phyloP scores from a whole-genome alignment of 2,797 vertebrate genomes.

The Lateolabrax maculatus region DNA sequence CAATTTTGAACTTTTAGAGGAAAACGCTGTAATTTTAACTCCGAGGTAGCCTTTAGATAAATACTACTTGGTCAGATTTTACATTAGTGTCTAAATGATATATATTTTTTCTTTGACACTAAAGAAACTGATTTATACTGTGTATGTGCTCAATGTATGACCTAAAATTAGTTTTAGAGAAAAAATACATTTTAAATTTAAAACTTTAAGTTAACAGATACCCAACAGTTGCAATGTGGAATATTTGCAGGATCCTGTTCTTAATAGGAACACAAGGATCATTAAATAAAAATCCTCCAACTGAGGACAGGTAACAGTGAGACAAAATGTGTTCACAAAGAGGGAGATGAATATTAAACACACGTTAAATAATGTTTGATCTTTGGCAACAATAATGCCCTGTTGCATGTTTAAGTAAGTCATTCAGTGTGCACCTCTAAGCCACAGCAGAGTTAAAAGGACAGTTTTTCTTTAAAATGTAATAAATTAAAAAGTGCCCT shows the following conservation, averaged over 20 bases:
- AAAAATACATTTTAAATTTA: not conserved
- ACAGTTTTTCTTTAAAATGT: not conserved
- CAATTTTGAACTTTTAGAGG: not conserved
- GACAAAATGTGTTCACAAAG: not conserved
- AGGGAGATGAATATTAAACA: not conserved
- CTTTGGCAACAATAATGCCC: not conserved
- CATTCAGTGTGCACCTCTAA: too few species aligned
- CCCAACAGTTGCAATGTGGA: not conserved
- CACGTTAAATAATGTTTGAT: not conserved
- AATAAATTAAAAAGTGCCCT: not conserved
- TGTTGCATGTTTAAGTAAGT: too few species aligned
- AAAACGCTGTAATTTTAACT: not conserved
- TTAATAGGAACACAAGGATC: not conserved
- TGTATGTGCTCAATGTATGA: not conserved
- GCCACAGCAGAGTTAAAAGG: not conserved
- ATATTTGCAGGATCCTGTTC: not conserved
- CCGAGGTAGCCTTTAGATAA: not conserved
- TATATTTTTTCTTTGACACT: not conserved
- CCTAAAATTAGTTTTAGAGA: not conserved
- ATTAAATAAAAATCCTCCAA: not conserved
- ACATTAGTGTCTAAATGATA: not conserved
- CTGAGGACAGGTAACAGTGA: not conserved
- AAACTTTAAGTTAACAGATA: not conserved
- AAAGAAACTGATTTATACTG: not conserved
- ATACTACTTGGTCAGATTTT: too few species aligned